Conservation (phyloP, 2,113 vertebrate species). For the Steatornis caripensis region DNA sequence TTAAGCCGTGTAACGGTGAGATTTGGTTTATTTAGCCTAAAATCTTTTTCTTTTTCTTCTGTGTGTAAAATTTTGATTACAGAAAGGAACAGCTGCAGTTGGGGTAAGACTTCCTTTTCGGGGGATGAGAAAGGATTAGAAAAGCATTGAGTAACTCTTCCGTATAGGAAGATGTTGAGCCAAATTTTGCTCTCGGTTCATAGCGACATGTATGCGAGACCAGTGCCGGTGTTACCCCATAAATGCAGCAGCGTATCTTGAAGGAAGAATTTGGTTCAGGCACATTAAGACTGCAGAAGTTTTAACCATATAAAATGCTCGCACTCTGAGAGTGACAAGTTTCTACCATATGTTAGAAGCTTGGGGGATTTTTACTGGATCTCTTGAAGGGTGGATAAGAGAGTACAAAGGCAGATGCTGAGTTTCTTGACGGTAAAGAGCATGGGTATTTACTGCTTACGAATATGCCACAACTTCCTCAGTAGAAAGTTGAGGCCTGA, state of each 20-base stretch:
- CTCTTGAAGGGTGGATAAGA: background rate
- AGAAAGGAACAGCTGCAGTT: slow-evolving; percentile 26
- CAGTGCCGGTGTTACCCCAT: background rate
- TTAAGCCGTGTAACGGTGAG: background rate
- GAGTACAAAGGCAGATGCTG: background rate
- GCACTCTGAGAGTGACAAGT: background rate
- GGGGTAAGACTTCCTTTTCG: background rate
- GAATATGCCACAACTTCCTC: background rate
- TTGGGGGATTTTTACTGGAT: background rate
- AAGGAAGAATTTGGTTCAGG: background rate
- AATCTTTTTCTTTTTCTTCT: background rate
- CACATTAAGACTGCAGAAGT: background rate
- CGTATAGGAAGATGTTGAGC: background rate
- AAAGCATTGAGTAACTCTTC: background rate
- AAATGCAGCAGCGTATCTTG: background rate
- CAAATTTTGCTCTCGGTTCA: background rate
- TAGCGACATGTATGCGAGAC: background rate
- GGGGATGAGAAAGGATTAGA: background rate
- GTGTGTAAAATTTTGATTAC: slow-evolving; percentile 25
- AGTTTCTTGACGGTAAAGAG: background rate
- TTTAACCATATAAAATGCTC: background rate
- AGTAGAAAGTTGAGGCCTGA: background rate
- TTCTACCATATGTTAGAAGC: background rate
- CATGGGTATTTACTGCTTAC: background rate
- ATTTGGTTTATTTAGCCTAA: slow-evolving; percentile 32